Percentiles rank a stretch among this genome's conserved stretches.
phyloP scores from a whole-genome alignment of 2,888 invertebrate species.

The Psylliodes chrysocephalus region DNA sequence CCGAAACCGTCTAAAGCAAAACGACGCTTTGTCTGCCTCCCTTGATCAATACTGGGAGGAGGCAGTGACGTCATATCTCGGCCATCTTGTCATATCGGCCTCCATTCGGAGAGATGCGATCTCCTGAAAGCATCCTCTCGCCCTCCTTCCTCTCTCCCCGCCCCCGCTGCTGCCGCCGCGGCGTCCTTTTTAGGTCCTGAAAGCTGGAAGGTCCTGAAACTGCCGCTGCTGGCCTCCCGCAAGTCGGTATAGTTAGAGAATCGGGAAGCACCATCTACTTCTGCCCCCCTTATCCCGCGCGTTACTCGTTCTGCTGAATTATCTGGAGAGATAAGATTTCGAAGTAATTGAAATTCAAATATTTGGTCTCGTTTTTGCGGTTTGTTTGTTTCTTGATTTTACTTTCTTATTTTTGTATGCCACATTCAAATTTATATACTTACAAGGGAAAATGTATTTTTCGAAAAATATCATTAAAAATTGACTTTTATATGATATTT shows the following conservation, averaged over 20 bases:
- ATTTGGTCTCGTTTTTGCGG: constrained; percentile 34
- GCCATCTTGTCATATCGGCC: constrained; percentile 67
- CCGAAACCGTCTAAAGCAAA: constrained; percentile 31
- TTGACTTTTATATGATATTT: too few species aligned
- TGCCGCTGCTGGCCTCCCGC: constrained; percentile 18
- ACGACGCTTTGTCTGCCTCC: constrained; percentile 46
- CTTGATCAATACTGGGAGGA: constrained; percentile 63
- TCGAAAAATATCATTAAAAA: too few species aligned
- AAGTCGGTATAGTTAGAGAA: constrained; percentile 24
- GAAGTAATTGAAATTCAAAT: constrained; percentile 52
- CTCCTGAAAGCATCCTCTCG: constrained; percentile 54
- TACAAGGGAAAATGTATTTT: too few species aligned
- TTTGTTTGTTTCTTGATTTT: background rate
- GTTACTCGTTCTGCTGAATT: constrained; percentile 49
- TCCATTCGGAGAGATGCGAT: constrained; percentile 61
- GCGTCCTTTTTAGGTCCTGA: constrained; percentile 38
- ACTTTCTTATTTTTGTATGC: too few species aligned
- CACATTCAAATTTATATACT: too few species aligned
- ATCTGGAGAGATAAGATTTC: constrained; percentile 48
- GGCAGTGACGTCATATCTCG: constrained; percentile 66
- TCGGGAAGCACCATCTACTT: background rate
- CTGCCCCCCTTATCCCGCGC: background rate
- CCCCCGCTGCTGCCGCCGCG: too few species aligned
- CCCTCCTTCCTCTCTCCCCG: constrained; percentile 37
- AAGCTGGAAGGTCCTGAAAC: constrained; percentile 29